These are phyloP conservation scores for Piaya cayana DNA, from an alignment of 2,113 vertebrate species.

Conservation along the genomic window DNA sequence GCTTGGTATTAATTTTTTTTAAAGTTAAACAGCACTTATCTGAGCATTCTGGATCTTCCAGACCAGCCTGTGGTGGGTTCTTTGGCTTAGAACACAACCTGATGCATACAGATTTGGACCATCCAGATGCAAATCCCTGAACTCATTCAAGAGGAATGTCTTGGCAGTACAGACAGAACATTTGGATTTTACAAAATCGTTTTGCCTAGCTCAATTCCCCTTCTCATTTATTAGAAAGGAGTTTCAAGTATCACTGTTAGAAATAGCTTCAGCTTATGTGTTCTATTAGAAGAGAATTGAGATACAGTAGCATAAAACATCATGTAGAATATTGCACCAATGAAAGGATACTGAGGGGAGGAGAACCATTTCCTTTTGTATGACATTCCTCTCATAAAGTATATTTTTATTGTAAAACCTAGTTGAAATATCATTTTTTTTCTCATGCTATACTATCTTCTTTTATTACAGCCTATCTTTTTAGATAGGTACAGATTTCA, in stretches of 20 bases:
- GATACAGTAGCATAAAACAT: constrained; percentile 58
- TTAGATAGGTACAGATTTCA: neutral
- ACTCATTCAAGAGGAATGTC: constrained; percentile 11
- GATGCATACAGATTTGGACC: constrained; percentile 16
- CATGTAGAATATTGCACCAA: constrained; percentile 38
- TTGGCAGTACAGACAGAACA: constrained; percentile 10
- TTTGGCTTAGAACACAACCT: neutral
- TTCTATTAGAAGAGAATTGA: constrained; percentile 51
- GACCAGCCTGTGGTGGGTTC: neutral
- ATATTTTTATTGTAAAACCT: constrained; percentile 58
- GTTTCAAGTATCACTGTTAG: constrained; percentile 40
- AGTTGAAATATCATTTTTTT: constrained; percentile 28
- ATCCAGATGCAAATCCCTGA: constrained; percentile 41
- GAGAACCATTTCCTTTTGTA: constrained; percentile 39
- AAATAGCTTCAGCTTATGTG: constrained; percentile 53
- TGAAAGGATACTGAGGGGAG: constrained; percentile 38
- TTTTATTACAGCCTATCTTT: constrained; percentile 23
- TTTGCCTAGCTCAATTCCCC: constrained; percentile 27
- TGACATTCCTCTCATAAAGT: constrained; percentile 39
- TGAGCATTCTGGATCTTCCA: neutral
- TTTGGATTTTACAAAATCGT: constrained; percentile 58
- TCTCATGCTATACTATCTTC: neutral
- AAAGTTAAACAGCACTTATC: neutral
- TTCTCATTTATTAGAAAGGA: neutral
- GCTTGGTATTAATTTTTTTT: neutral